Conservation (phyloP, 2,888 invertebrate species). For the Ormyrus labotus region DNA sequence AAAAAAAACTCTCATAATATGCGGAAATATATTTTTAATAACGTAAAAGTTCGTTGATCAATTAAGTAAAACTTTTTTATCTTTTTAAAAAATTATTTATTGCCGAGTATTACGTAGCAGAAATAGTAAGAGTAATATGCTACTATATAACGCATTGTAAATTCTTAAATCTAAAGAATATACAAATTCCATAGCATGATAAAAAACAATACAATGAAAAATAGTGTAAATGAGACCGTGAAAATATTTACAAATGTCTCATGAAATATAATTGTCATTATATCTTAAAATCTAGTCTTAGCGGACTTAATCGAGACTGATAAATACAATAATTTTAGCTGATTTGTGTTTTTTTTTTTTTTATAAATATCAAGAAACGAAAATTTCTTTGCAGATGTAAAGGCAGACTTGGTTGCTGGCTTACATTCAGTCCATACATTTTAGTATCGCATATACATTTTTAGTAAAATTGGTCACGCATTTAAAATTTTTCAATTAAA, state of each 20-base stretch:
- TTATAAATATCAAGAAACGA: slow-evolving; percentile 7
- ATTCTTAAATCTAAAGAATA: slow-evolving; percentile 38
- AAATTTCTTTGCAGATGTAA: background rate
- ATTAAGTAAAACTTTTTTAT: background rate
- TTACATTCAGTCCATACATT: no score
- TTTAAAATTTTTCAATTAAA: no score
- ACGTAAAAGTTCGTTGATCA: no score
- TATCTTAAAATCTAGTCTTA: slow-evolving; percentile 1
- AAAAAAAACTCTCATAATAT: no score
- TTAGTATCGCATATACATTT: no score
- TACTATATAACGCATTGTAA: slow-evolving; percentile 22
- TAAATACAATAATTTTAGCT: slow-evolving; percentile 26
- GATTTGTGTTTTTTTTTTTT: background rate
- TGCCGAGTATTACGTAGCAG: slow-evolving; percentile 3
- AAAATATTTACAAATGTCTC: slow-evolving; percentile 48
- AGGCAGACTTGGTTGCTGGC: no score
- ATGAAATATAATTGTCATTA: slow-evolving; percentile 4
- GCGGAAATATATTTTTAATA: no score
- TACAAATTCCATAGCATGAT: slow-evolving; percentile 20
- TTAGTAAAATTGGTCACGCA: no score
- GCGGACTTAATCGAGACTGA: background rate
- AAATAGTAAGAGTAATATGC: slow-evolving; percentile 8
- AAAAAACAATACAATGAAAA: slow-evolving; percentile 30
- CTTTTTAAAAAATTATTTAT: slow-evolving; percentile 33
- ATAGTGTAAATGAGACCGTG: slow-evolving; percentile 22